Conservation (phyloP, 2,113 vertebrate species). For the Crotalus helleri region DNA sequence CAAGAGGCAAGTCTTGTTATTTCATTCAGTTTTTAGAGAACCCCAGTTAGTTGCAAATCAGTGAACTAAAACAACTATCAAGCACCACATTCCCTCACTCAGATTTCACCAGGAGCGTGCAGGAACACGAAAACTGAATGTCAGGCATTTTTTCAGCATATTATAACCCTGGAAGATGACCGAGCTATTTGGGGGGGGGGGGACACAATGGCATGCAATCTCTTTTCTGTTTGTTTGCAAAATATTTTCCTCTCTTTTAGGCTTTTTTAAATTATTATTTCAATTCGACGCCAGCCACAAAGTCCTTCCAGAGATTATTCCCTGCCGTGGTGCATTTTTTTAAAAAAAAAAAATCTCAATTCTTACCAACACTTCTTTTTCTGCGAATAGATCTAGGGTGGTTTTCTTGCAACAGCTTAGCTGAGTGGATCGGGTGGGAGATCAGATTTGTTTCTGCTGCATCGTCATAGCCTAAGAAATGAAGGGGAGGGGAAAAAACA, state of each 20-base stretch:
- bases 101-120: constrained; percentile 71
- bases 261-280: background rate
- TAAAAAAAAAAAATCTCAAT: background rate
- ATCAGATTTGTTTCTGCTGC: constrained; percentile 80
- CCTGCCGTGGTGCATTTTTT: background rate
- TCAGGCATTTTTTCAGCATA: constrained; percentile 81
- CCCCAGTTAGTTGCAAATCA: background rate
- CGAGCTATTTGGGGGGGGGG: background rate
- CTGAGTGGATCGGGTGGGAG: constrained; percentile 71
- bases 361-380: constrained; percentile 93
- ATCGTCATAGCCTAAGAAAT: constrained; percentile 81
- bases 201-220: constrained; percentile 24
- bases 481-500: background rate
- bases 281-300: constrained; percentile 32
- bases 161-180: constrained; percentile 39
- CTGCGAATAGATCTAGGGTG: constrained; percentile 83
- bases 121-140: constrained; percentile 84
- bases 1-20: background rate
- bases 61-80: constrained; percentile 35
- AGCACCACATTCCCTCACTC: constrained; percentile 46
- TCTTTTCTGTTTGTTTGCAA: constrained; percentile 19
- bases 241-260: background rate
- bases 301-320: constrained; percentile 1
- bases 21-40: background rate
- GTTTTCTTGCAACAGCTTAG: constrained; percentile 80